Percentiles rank a stretch among this genome's conserved stretches.
Conservation (phyloP, 1,140 invertebrate species). For the Agrypnia vestita region DNA sequence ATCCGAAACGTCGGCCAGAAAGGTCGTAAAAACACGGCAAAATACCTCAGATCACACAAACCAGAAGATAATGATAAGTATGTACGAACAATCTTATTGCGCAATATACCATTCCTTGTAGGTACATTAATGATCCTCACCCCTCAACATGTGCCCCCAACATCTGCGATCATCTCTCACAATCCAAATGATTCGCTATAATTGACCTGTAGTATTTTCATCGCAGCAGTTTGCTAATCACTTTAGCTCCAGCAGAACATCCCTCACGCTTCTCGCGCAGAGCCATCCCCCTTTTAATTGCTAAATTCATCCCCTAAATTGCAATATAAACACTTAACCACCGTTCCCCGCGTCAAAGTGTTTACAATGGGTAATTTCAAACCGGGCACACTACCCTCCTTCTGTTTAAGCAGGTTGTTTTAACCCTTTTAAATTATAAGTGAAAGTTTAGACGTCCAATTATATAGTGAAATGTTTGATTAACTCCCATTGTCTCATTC, state of each 20-base stretch:
- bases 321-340: constrained; percentile 55
- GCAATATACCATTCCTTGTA: too few species aligned
- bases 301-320: constrained; percentile 52
- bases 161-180: background rate
- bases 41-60: background rate
- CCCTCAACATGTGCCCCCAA: too few species aligned
- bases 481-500: background rate
- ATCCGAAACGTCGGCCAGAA: background rate
- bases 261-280: constrained; percentile 43
- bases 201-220: constrained; percentile 20
- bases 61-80: too few species aligned
- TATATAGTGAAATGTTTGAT: constrained; percentile 18
- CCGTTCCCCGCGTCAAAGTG: constrained; percentile 27
- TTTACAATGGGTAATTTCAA: constrained; percentile 31
- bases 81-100: background rate
- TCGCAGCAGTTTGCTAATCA: constrained; percentile 34
- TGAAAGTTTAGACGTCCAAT: constrained; percentile 27
- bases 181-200: constrained; percentile 25
- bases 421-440: constrained; percentile 30
- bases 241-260: constrained; percentile 24
- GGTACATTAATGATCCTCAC: too few species aligned
- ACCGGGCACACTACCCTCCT: background rate
- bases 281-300: constrained; percentile 46
- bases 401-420: constrained; percentile 16
- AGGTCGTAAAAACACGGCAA: too few species aligned